Evolutionary conservation across 2,797 vertebrate genomes (phyloP), one percentile per base, ranked within the genome.

Genomic region (Pseudochromis fuscus): DNA sequence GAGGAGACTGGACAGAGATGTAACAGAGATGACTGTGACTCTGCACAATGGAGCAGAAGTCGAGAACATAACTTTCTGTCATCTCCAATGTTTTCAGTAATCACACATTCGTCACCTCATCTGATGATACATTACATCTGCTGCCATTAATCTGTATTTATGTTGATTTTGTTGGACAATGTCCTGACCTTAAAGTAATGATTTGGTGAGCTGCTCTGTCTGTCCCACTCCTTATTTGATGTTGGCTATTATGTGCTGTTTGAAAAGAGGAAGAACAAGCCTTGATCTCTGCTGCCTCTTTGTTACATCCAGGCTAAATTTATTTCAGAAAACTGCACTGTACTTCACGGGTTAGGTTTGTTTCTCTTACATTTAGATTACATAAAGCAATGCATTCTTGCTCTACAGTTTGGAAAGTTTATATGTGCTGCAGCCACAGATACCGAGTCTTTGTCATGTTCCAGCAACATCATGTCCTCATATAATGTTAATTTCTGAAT

Each of bases 391-490:
- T 31, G 2, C n/a, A 8, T 51, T 33, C 5, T 51, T 19, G 8
- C 19, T 27, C 45, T 28, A 21, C 11, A 53, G 21, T 59, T 7
- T 48, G 40, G 18, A 11, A 19, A 16, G 11, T 27, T 11, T 31
- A 3, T 31, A 46, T 49, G 33, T 69, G 42, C 38, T 44, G 40
- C 51, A 50, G 38, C 16, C 30, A 40, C 28, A 42, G 19, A 56
- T 56, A 12, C 65, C 33, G 4, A 35, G 11, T 76, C 40, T 55
- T 59, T 72, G 15, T 67, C 60, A 75, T 53, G 10, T 69, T 71
- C 28, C 62, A 76, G 48, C 45, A 57, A 68, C 72, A 72, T 82
- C 52, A 77, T 67, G 46, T 66, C 24, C 11, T 59, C 23, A 62
- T 25, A 63, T 61, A 59, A 53, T 65, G 23, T 59, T 44, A 56